Conservation (phyloP, 2,888 invertebrate species). For the Papilio protenor region DNA sequence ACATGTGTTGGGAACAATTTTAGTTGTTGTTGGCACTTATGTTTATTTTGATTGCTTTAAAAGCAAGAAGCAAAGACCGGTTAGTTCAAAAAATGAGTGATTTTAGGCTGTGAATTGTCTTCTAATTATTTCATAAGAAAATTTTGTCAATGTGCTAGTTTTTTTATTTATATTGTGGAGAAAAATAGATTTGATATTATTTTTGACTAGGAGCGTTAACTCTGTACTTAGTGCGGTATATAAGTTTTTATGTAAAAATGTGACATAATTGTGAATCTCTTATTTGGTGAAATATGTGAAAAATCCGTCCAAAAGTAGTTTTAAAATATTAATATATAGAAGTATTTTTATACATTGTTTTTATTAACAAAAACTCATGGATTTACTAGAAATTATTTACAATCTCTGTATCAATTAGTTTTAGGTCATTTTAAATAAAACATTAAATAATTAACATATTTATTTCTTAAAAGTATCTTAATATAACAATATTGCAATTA, state of each 20-base stretch:
- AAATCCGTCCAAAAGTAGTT: conserved; percentile 12
- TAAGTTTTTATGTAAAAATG: background rate
- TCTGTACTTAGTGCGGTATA: background rate
- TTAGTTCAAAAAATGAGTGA: conserved; percentile 60
- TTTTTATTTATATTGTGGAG: too few species aligned
- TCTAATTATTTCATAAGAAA: background rate
- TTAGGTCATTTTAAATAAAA: conserved; percentile 7
- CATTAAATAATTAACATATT: conserved; percentile 39
- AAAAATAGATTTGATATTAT: too few species aligned
- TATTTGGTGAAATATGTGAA: background rate
- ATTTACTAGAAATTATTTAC: background rate
- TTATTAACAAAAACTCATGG: background rate
- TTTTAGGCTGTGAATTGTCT: conserved; percentile 19
- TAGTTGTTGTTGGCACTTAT: conserved; percentile 73
- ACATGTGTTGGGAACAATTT: conserved; percentile 68
- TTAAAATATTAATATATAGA: background rate
- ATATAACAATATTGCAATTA: conserved; percentile 19
- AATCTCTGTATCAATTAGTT: background rate
- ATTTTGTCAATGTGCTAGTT: background rate
- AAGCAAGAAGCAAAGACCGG: conserved; percentile 63
- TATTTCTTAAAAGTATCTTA: conserved; percentile 45
- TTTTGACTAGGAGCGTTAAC: background rate
- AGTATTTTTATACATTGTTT: background rate
- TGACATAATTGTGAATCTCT: background rate
- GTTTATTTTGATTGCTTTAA: conserved; percentile 75